Conservation (phyloP, 2,797 vertebrate species). For the Epinephelus malabaricus region DNA sequence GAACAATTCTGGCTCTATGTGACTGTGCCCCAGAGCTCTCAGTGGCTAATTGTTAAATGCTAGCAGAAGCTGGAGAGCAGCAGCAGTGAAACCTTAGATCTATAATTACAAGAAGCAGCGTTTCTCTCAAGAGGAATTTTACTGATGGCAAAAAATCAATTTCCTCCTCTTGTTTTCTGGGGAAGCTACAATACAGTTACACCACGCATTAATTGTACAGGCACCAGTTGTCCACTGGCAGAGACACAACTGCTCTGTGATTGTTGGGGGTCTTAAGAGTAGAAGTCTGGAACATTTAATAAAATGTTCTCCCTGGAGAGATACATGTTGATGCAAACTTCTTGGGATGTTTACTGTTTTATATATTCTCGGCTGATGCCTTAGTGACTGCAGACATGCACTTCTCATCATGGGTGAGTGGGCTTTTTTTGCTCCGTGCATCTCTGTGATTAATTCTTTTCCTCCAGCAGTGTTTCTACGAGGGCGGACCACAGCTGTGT, state of each 20-base stretch:
- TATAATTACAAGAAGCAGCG: constrained; percentile 76
- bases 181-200: constrained; percentile 41
- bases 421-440: constrained; percentile 44
- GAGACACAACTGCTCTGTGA: constrained; percentile 1
- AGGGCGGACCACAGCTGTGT: constrained; percentile 76
- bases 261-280: neutral
- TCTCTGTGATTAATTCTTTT: constrained; percentile 61
- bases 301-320: neutral
- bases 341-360: constrained; percentile 36
- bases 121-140: constrained; percentile 68
- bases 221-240: constrained; percentile 25
- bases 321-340: constrained; percentile 2
- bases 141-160: constrained; percentile 75
- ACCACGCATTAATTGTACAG: constrained; percentile 36
- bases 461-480: constrained; percentile 66
- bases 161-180: constrained; percentile 51
- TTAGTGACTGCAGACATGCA: constrained; percentile 71
- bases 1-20: constrained; percentile 24
- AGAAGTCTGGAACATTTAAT: neutral
- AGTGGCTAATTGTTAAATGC: constrained; percentile 73
- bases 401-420: constrained; percentile 67
- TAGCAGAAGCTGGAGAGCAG: constrained; percentile 44
- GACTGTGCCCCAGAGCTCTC: constrained; percentile 40
- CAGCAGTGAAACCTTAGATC: constrained; percentile 71
- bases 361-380: constrained; percentile 39